These are phyloP conservation scores for Molossus alvarezi DNA, from an alignment of 2,797 vertebrate species.

Conservation along the genomic window DNA sequence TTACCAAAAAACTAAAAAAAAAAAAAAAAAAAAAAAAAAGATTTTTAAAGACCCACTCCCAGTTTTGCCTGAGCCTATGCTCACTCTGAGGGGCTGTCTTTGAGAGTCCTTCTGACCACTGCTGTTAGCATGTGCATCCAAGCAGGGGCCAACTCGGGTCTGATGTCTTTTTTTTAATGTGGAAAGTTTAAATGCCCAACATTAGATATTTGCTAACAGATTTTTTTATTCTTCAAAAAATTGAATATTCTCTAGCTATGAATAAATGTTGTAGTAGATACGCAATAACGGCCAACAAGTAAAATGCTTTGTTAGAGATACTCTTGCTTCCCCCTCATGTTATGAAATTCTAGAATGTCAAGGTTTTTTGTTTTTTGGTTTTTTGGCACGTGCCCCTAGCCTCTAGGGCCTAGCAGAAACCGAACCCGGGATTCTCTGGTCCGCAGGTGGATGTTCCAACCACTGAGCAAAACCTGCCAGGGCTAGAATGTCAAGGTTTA, in stretches of 20 bases:
- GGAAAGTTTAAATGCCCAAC: background rate
- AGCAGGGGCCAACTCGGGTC: background rate
- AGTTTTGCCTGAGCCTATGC: background rate
- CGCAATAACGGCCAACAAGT: background rate
- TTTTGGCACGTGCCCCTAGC: no score
- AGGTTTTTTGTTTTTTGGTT: background rate
- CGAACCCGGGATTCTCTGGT: no score
- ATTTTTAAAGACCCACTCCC: background rate
- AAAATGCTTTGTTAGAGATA: background rate
- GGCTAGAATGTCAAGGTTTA: background rate
- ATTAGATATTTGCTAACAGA: background rate
- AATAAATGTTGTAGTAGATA: background rate
- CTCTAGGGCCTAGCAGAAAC: no score
- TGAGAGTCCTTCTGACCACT: background rate
- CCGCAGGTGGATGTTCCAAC: no score
- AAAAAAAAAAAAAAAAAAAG: background rate
- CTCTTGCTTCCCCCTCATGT: background rate
- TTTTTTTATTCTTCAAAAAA: background rate
- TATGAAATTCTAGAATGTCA: conserved; percentile 36
- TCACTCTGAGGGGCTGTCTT: background rate
- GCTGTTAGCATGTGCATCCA: background rate
- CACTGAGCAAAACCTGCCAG: no score
- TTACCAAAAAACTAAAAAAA: background rate
- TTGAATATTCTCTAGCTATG: background rate
- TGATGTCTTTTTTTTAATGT: background rate